A percentile compares a stretch with the other conserved stretches of the same genome.
Conservation (phyloP, 2,888 invertebrate genomes). For the Galerucella pusilla region DNA sequence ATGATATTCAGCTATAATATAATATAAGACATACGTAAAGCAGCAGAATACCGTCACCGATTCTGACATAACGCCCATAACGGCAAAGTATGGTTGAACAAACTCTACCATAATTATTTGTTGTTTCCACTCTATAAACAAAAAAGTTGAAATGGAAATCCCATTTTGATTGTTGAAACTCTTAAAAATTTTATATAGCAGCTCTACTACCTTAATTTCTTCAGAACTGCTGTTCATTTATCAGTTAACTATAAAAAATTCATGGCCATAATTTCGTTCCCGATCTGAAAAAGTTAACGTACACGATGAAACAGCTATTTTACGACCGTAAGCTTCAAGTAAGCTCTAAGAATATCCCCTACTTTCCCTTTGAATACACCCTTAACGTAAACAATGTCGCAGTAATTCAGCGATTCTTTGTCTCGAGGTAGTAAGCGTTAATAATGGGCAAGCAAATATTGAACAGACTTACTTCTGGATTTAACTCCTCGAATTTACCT, state of each 20-base stretch:
- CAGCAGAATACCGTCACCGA: no score
- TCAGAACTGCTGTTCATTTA: not conserved
- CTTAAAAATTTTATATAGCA: no score
- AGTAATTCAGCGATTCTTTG: conserved; percentile 33
- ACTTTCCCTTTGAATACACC: conserved; percentile 15
- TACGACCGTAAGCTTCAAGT: conserved; percentile 25
- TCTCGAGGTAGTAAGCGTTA: conserved; percentile 28
- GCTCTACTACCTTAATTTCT: no score
- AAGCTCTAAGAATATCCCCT: conserved; percentile 19
- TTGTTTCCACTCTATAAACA: no score
- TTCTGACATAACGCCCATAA: no score
- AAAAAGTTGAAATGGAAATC: no score
- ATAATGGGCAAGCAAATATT: conserved; percentile 32
- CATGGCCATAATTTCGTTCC: not conserved
- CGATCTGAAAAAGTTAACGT: conserved; percentile 14
- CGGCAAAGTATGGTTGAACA: no score
- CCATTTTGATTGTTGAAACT: no score
- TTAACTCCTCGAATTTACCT: conserved; percentile 41
- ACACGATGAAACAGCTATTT: conserved; percentile 23
- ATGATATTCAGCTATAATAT: no score
- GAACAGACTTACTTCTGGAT: conserved; percentile 29
- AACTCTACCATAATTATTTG: no score
- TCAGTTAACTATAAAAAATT: not conserved
- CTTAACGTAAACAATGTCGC: conserved; percentile 25
- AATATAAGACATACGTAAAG: no score